Base-by-base conservation (phyloP, 2,797 vertebrate genomes). In the Meriones psammophilus region DNA sequence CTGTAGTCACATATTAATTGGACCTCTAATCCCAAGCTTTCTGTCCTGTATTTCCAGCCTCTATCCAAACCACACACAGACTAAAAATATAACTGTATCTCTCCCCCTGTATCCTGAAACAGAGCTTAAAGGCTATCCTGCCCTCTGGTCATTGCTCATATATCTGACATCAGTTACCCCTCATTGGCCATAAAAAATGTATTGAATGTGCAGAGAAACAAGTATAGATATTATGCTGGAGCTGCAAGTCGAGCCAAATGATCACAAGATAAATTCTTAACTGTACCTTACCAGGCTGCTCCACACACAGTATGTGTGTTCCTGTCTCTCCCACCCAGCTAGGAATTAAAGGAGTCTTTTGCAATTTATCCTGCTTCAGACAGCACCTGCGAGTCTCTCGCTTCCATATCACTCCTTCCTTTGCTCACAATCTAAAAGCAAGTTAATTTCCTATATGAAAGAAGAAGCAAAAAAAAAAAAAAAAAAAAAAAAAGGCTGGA, bases 361-460 rank as follows among this genome's bases (percentile, higher is more conserved):
- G 42, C 73, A 84, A 95, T 93, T 87, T 88, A 77, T 60, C 56
- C 96, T 95, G 88, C 66, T 96, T 96, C 79, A 89, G 74, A 97
- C 95, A 73, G 90, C 46, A 95, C 71, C 94, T 94, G 88, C 77
- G 86, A 89, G 42, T 56, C 87, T 87, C 54, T 68, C 56, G 46
- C 50, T 93, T 90, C 85, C 68, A 54, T 30, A 81, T 46, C 17
- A 14, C 56, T 66, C 73, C 87, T 93, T 50, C 33, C 79, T 94
- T 97, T 87, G 95, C 74, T 96, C 93, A 81, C 88, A 84, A 80
- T 77, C 78, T 87, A 81, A 93, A 97, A 93, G 88, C 81, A 96
- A 96, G 93, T 97, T 93, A 94, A 96, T 94, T 96, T 97, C 86
- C 79, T 94, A 50, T 85, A 92, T 56, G 86, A 96, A 97, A 77